Evolutionary conservation across 92 coral and sea anemone species (phyloP), one percentile per base, ranked within the genome.

Genomic region (Porites rus): DNA sequence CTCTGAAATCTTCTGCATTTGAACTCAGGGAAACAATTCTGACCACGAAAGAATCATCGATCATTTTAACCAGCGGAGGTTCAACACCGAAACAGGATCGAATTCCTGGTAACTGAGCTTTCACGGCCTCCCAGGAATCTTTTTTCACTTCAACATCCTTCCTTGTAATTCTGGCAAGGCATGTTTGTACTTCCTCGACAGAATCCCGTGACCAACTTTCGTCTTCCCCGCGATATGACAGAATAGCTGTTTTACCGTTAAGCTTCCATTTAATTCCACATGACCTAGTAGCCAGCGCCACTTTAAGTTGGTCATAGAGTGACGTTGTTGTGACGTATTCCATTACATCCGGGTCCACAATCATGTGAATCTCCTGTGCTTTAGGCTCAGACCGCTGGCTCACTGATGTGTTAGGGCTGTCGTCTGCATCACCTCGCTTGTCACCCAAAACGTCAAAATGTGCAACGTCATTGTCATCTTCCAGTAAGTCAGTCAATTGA

Each of bases 11-110:
- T 21, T 61, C 51, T 3, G 51, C 68, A 20, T 93, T 81, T n/a
- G 76, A 19, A 1, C 68, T 83, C 19, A 51, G 83, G 18, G 92
- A 93, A 61, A 92, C 83, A 18, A 95, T 65, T 51, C 73, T 83
- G 16, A 85, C 64, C 13, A 51, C 59, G 28, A 68, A 58, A 12
- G 88, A 67, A 0, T 72, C 62, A 6, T 58, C 71, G 10, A 63
- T 16, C 60, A 70, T 28, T 72, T 78, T 84, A 66, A 91, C 20
- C 52, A 78, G 87, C 56, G 88, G 60, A 31, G 89, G 82, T 10
- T 88, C 79, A 69, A 78, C 82, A 5, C 93, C 93, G 1, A 93
- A 28, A 13, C 74, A 50, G 16, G 84, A 75, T 60, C 87, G 93
- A 10, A 90, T 65, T 16, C 80, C 77, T 10, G 89, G 17, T 18